Conservation (phyloP, 92 coral and sea anemone genomes). For the Heteractis magnifica region DNA sequence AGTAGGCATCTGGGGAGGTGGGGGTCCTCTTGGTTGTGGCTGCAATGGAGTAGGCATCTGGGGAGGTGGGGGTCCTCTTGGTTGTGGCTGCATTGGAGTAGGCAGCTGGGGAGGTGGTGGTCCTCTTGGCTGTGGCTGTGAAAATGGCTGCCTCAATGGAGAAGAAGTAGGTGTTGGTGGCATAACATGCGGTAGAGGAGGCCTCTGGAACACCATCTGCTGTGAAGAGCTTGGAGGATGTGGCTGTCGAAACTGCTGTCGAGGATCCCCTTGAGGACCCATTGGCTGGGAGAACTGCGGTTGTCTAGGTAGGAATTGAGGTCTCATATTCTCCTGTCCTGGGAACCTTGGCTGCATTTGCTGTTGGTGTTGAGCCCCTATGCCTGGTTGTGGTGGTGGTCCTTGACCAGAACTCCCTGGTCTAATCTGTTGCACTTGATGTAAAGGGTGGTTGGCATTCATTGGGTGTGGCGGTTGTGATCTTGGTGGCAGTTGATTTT, state of each 20-base stretch:
- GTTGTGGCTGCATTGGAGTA: background rate
- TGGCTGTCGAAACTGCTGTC: constrained; percentile 20
- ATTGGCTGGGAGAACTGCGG: constrained; percentile 29
- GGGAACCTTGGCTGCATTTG: constrained; percentile 13
- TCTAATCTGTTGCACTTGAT: constrained; percentile 2
- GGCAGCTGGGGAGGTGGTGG: too few species aligned
- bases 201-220: constrained; percentile 13
- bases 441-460: background rate
- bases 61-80: background rate
- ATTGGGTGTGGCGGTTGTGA: constrained; percentile 25
- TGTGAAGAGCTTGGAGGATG: constrained; percentile 6
- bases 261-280: constrained; percentile 26
- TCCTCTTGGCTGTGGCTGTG: constrained; percentile 12
- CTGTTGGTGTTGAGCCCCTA: constrained; percentile 19
- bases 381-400: constrained; percentile 18
- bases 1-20: background rate
- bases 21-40: background rate
- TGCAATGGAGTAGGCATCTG: too few species aligned
- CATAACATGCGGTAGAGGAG: background rate
- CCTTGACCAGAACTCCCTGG: constrained; percentile 20
- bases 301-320: constrained; percentile 30
- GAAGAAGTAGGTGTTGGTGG: constrained; percentile 10
- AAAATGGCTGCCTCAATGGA: constrained; percentile 28
- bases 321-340: constrained; percentile 18
- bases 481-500: constrained; percentile 29